These are phyloP conservation scores for Drosophila yooni DNA, from an alignment of 2,888 invertebrate species.

Conservation along the genomic window DNA sequence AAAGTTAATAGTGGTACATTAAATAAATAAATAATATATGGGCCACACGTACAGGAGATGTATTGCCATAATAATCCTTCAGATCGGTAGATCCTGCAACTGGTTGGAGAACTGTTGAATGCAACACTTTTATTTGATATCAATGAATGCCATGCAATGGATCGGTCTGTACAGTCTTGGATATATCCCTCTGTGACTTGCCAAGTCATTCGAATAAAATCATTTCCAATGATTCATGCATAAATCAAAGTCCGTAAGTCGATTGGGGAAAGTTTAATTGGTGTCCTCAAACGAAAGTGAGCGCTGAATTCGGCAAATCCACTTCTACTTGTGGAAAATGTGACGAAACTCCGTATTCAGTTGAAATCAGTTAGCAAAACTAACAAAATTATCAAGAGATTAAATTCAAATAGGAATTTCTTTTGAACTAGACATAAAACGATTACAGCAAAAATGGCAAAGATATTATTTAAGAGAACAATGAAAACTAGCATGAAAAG, in stretches of 20 bases:
- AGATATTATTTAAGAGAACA: neutral
- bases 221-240: neutral
- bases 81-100: neutral
- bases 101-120: neutral
- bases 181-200: neutral
- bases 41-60: neutral
- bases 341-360: neutral
- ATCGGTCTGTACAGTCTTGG: neutral
- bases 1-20: neutral
- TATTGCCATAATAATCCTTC: neutral
- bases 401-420: too few species aligned
- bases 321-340: neutral
- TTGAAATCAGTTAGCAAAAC: neutral
- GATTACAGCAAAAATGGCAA: neutral
- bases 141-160: neutral
- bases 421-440: neutral
- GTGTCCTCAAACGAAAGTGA: neutral
- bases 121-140: neutral
- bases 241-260: neutral
- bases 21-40: neutral
- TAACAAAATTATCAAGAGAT: neutral
- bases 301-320: neutral
- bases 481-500: neutral
- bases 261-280: neutral
- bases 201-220: neutral